Evolutionary conservation across 2,113 vertebrate genomes (phyloP).

Genomic region (Caranx ignobilis): DNA sequence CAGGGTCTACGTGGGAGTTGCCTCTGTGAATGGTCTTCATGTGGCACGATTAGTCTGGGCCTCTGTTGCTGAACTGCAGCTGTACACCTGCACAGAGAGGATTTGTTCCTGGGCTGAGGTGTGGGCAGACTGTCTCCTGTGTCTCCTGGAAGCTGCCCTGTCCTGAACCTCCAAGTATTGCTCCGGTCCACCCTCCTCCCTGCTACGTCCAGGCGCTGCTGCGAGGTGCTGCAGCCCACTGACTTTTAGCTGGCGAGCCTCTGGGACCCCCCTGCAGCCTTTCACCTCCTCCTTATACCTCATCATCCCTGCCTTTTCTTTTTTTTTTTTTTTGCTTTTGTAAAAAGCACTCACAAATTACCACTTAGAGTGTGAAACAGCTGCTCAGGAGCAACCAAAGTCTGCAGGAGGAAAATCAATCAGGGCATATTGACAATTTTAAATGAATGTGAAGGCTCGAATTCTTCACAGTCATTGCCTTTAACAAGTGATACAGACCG

Average conservation of each 20-base stretch:
- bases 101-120: not conserved
- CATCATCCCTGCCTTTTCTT: not conserved
- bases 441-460: conserved; percentile 33
- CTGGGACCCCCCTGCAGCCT: not conserved
- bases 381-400: conserved; percentile 32
- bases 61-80: conserved; percentile 21
- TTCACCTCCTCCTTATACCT: not conserved
- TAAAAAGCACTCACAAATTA: conserved; percentile 17
- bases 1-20: not conserved
- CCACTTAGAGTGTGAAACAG: conserved; percentile 33
- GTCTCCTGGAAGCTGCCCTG: conserved; percentile 7
- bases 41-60: conserved; percentile 5
- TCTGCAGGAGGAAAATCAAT: conserved; percentile 38
- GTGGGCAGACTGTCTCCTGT: conserved; percentile 1
- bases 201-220: not conserved
- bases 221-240: not conserved
- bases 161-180: not conserved
- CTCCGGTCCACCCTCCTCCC: not conserved
- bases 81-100: conserved; percentile 5
- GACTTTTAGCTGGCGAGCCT: not conserved
- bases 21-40: conserved; percentile 26
- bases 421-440: conserved; percentile 23
- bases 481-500: conserved; percentile 23
- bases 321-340: not conserved
- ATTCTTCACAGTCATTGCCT: conserved; percentile 30